These are phyloP conservation scores for Pinna nobilis DNA, from an alignment of 1,140 invertebrate species.

Conservation along the genomic window DNA sequence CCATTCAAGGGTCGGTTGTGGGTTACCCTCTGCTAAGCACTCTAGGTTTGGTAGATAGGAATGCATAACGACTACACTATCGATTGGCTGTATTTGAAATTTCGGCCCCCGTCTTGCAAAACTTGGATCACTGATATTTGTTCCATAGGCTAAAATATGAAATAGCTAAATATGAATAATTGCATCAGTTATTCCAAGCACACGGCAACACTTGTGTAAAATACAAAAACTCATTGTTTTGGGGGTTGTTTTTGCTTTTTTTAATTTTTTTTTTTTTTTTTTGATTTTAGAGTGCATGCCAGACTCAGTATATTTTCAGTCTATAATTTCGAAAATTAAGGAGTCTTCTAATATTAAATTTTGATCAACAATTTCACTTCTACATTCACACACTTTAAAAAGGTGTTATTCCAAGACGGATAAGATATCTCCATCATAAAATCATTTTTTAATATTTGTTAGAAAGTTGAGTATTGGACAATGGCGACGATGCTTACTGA, in stretches of 20 bases:
- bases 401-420: neutral
- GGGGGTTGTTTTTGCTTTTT: neutral
- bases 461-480: neutral
- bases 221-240: neutral
- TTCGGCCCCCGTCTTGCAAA: conserved; percentile 37
- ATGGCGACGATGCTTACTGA: conserved; percentile 19
- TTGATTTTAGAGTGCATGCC: neutral
- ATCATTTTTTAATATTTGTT: neutral
- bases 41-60: conserved; percentile 54
- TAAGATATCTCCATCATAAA: no score
- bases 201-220: no score
- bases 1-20: conserved; percentile 94
- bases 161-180: neutral
- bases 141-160: conserved; percentile 47
- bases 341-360: no score
- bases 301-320: no score
- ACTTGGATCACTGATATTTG: conserved; percentile 37
- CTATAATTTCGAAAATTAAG: no score
- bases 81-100: conserved; percentile 30
- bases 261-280: neutral
- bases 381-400: neutral
- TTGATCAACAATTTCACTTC: neutral
- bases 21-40: conserved; percentile 92
- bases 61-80: conserved; percentile 20
- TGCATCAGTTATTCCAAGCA: neutral